Evolutionary conservation across 2,113 vertebrate genomes (phyloP).

Genomic region (Tenrec ecaudatus): DNA sequence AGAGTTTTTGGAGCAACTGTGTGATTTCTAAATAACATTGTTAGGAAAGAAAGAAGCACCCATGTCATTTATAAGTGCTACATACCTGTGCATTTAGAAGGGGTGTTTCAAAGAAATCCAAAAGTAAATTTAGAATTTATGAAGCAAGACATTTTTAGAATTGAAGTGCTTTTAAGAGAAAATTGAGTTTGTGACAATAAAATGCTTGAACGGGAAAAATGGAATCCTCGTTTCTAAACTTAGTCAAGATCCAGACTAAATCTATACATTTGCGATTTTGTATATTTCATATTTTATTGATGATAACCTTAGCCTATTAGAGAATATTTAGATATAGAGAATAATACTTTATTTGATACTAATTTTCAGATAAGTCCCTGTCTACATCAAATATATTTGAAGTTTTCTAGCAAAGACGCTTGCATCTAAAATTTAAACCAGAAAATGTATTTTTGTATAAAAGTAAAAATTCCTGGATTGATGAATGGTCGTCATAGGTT

Average conservation of each 20-base stretch:
- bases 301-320: background rate
- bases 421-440: slow-evolving; percentile 6
- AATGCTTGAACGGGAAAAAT: background rate
- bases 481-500: background rate
- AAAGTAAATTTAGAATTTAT: slow-evolving; percentile 55
- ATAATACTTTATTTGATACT: background rate
- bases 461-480: background rate
- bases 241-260: background rate
- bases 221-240: slow-evolving; percentile 1
- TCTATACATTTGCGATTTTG: background rate
- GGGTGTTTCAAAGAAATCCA: background rate
- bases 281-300: too few relatives aligned
- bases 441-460: background rate
- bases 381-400: background rate
- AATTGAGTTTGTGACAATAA: slow-evolving; percentile 23
- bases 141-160: slow-evolving; percentile 42
- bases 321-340: slow-evolving; percentile 24
- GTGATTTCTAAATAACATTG: slow-evolving; percentile 54
- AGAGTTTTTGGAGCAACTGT: background rate
- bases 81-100: slow-evolving; percentile 18
- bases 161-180: slow-evolving; percentile 50
- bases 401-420: background rate
- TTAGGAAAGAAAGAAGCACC: slow-evolving; percentile 30
- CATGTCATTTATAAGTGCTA: slow-evolving; percentile 27
- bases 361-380: background rate